Base-by-base conservation (phyloP, 2,888 invertebrate species). In the Neoscelio sp. region DNA sequence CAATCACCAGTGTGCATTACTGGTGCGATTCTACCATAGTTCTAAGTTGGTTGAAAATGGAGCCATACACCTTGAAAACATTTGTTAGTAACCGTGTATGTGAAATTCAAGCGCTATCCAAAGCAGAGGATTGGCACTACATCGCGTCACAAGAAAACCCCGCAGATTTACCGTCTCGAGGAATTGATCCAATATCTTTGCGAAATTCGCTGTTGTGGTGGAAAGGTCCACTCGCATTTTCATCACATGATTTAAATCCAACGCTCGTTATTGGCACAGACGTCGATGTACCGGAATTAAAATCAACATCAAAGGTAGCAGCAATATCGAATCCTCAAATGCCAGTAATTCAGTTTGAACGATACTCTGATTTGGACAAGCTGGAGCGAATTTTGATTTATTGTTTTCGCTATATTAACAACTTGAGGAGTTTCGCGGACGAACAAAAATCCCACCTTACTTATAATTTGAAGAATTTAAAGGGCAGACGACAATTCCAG, bases 201-300 rank as follows among this genome's bases (percentile, higher is more conserved):
- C 10, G 12, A 30, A 44, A 17, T 35, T 33, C 65, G 12, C 6
- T 8, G 2, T 18, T 67, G 6, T 84, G 83, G 84, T 82, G 82
- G 80, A 40, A 60, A 12, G 83, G 82, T 2, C 85, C 83, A 6
- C 6, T n/a, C 0, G 85, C 78, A 73, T 35, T 82, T 10, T 54
- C 35, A 28, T 54, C 52, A 28, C 3, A 17, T 20, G 35, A 33
- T 1, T 15, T 52, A 6, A 15, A 33, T 8, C n/a, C 13, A 17
- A 2, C 18, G 2, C 17, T 2, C 6, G 12, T 13, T 17, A 17
- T 5, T n/a, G 15, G 10, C 17, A 15, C 18, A 35, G 7, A 1
- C 2, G 0, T 4, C 1, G 33, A 52, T 6, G 8, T 52, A 8
- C 52, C 33, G 3, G 52, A 52, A 33, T n/a, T 52, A 10, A 52